phyloP scores from a whole-genome alignment of 2,113 vertebrate genomes.

The Cyanoderma ruficeps region DNA sequence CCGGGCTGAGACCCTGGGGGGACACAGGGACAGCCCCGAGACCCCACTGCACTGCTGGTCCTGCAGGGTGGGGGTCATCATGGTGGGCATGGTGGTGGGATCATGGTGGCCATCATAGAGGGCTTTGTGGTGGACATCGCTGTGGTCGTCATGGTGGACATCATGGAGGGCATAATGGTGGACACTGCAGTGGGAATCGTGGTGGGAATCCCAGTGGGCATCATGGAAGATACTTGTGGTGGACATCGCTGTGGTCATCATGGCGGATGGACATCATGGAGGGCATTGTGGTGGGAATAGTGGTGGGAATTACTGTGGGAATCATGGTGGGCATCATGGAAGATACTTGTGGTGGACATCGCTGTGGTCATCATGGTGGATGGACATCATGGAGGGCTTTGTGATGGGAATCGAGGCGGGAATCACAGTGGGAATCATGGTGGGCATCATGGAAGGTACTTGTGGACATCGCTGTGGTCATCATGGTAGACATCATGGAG shows the following conservation, averaged over 20 bases:
- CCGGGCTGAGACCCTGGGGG: background rate
- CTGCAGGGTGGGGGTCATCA: accelerated
- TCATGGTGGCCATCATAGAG: accelerated
- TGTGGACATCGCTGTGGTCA: accelerated
- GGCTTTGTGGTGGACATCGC: background rate
- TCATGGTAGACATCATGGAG: background rate
- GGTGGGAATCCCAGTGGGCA: accelerated
- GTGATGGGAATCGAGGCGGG: accelerated
- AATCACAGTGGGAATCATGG: accelerated
- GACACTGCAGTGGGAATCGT: accelerated
- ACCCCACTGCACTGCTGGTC: accelerated
- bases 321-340: background rate
- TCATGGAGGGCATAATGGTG: too few species aligned
- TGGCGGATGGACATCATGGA: background rate
- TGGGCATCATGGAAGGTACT: accelerated
- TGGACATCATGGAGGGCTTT: too few species aligned
- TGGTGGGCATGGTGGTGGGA: accelerated
- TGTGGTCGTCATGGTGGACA: background rate
- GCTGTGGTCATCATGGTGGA: background rate
- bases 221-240: too few species aligned
- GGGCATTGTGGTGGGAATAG: background rate
- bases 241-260: background rate
- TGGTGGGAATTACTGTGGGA: background rate
- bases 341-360: background rate
- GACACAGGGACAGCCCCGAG: background rate